Evolutionary conservation across 2,888 invertebrate genomes (phyloP).

Genomic region (Phasia obesa): DNA sequence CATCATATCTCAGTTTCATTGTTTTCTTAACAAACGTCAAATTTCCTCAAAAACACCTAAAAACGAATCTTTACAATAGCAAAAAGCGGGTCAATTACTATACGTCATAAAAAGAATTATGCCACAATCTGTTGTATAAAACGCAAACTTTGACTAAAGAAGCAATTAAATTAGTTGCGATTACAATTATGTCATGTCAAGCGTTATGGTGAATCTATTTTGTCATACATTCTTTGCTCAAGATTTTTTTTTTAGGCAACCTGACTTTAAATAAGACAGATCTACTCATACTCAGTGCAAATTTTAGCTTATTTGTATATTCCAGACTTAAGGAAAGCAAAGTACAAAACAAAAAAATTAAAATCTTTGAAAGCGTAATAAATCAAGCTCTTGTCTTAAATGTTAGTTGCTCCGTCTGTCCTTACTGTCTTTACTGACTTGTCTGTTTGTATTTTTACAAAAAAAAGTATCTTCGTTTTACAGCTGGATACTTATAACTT

Average conservation of each 20-base stretch:
- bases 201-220: conserved; percentile 40
- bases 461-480: conserved; percentile 40
- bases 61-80: not conserved
- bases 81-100: conserved; percentile 23
- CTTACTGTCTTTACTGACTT: conserved; percentile 12
- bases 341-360: conserved; percentile 7
- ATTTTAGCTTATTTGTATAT: conserved; percentile 52
- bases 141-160: conserved; percentile 29
- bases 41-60: not conserved
- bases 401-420: conserved; percentile 39
- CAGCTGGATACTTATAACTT: conserved; percentile 45
- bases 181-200: conserved; percentile 70
- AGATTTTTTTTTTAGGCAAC: conserved; percentile 32
- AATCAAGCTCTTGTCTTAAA: conserved; percentile 71
- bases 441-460: conserved; percentile 4
- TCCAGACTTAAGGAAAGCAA: conserved; percentile 7
- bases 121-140: conserved; percentile 7
- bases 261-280: conserved; percentile 15
- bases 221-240: conserved; percentile 25
- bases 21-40: not conserved
- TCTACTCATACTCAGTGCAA: not conserved
- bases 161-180: conserved; percentile 74
- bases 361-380: conserved; percentile 72
- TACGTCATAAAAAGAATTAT: conserved; percentile 1
- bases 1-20: not conserved